Evolutionary conservation across 2,113 vertebrate species (phyloP).

Genomic region (Vulpes vulpes): DNA sequence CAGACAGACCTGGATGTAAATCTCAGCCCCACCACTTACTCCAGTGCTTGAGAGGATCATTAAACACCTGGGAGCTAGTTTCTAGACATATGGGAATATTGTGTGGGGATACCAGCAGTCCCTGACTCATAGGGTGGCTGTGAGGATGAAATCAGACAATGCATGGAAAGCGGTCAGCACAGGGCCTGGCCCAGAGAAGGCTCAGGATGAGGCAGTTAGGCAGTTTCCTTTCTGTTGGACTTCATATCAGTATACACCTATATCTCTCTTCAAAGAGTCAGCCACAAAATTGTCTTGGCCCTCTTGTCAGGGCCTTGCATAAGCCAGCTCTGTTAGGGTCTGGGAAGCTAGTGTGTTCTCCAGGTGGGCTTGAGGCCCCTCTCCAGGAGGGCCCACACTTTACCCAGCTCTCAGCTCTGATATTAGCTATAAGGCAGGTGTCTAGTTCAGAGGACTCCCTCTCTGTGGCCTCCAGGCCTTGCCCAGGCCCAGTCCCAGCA

Average conservation of each 20-base stretch:
- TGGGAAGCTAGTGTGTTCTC: neutral
- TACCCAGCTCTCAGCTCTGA: neutral
- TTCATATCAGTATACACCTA: accelerated
- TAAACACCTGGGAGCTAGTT: neutral
- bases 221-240: neutral
- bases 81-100: neutral
- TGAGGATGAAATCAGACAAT: neutral
- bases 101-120: too few relatives aligned
- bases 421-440: neutral
- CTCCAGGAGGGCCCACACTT: neutral
- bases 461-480: neutral
- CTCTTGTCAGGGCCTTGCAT: accelerated
- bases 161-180: accelerated
- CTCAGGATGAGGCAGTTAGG: neutral
- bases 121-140: neutral
- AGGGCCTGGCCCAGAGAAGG: neutral
- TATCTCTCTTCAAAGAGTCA: neutral
- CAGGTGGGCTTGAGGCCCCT: neutral
- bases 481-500: neutral
- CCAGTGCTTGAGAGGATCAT: neutral
- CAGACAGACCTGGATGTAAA: neutral
- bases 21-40: neutral
- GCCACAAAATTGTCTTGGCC: neutral
- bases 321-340: neutral
- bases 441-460: too few relatives aligned